These are phyloP conservation scores for Mirounga angustirostris DNA, from an alignment of 2,113 vertebrate species.

Conservation along the genomic window DNA sequence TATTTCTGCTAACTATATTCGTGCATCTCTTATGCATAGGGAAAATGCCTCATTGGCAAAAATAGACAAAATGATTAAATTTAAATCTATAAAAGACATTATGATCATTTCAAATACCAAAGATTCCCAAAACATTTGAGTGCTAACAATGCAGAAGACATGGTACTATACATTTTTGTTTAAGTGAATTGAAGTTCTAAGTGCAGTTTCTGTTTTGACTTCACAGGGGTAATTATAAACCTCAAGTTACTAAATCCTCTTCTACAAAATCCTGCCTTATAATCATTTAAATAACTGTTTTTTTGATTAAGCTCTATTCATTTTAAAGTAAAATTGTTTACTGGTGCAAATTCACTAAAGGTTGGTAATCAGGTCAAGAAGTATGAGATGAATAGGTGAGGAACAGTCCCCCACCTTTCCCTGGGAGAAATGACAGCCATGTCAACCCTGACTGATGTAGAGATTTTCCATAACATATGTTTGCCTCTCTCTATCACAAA, in stretches of 20 bases:
- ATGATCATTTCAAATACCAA: constrained; percentile 43
- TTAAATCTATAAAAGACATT: constrained; percentile 17
- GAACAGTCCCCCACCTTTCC: not conserved
- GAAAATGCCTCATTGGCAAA: constrained; percentile 55
- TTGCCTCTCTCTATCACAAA: not conserved
- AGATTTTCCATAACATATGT: not conserved
- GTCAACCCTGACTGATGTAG: not conserved
- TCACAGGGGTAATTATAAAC: constrained; percentile 29
- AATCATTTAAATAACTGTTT: not conserved
- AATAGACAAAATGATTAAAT: not conserved
- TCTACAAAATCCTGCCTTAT: constrained; percentile 46
- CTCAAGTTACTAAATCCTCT: constrained; percentile 8
- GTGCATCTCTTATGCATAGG: not conserved
- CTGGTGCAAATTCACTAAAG: constrained; percentile 9
- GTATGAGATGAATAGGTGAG: not conserved
- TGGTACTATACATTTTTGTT: not conserved
- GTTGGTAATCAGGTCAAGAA: not conserved
- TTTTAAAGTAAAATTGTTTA: constrained; percentile 52
- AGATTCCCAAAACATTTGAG: constrained; percentile 5
- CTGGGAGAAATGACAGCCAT: not conserved
- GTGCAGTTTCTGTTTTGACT: not conserved
- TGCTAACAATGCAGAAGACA: not conserved
- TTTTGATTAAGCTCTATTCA: not conserved
- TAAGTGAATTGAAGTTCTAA: constrained; percentile 40
- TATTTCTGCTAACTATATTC: constrained; percentile 34